These are phyloP conservation scores for Syngnathus acus DNA, from an alignment of 2,797 vertebrate genomes.

Conservation along the genomic window DNA sequence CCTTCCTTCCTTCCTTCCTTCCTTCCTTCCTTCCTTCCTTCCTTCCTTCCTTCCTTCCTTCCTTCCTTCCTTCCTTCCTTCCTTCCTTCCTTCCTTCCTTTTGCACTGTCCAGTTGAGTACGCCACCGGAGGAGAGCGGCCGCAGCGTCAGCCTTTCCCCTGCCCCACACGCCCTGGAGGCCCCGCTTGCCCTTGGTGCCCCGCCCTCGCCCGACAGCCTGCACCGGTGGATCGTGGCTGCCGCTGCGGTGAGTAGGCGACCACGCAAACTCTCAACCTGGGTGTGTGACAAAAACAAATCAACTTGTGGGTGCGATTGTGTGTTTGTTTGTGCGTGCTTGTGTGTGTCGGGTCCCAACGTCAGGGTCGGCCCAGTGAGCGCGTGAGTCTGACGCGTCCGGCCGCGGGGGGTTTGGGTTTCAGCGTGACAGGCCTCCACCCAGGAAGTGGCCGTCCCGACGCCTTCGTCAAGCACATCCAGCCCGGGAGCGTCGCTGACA, in stretches of 20 bases:
- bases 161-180: background rate
- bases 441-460: conserved; percentile 69
- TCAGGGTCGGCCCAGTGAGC: conserved; percentile 81
- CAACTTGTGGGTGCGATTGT: too few species aligned
- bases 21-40: too few species aligned
- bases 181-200: conserved; percentile 18
- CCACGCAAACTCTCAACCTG: background rate
- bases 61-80: too few species aligned
- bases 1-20: too few species aligned
- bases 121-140: conserved; percentile 72
- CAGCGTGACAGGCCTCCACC: conserved; percentile 86
- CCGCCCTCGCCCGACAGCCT: conserved; percentile 66
- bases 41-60: too few species aligned
- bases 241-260: conserved; percentile 75
- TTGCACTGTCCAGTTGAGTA: conserved; percentile 67
- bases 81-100: too few species aligned
- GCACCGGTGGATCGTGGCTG: conserved; percentile 70
- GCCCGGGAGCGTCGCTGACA: conserved; percentile 83
- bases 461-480: conserved; percentile 90
- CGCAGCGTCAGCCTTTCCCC: conserved; percentile 70
- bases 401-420: conserved; percentile 84
- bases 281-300: background rate
- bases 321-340: too few species aligned
- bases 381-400: conserved; percentile 80
- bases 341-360: background rate